A percentile compares a stretch with the other conserved stretches of the same genome.
These are phyloP conservation scores for Neelides sp. DNA, from an alignment of 1,140 invertebrate species.

Conservation along the genomic window DNA sequence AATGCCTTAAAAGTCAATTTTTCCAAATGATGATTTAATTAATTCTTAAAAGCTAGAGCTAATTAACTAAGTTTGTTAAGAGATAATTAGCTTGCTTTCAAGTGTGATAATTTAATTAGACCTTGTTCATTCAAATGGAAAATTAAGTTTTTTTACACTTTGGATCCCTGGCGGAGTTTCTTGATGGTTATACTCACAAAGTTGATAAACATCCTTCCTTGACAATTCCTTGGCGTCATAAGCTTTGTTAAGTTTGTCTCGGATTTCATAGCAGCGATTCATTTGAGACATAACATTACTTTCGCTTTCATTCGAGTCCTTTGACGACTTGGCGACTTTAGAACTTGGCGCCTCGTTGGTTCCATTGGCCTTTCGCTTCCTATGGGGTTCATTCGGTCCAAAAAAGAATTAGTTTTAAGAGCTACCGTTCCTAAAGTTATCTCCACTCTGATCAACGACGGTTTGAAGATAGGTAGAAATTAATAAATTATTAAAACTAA, in stretches of 20 bases:
- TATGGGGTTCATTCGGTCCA: slow-evolving; percentile 10
- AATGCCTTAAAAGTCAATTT: slow-evolving; percentile 45
- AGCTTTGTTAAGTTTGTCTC: slow-evolving; percentile 43
- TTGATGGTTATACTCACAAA: slow-evolving; percentile 63
- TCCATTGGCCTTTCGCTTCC: slow-evolving; percentile 36
- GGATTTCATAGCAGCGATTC: slow-evolving; percentile 58
- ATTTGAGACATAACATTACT: slow-evolving; percentile 60
- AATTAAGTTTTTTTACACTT: slow-evolving; percentile 45
- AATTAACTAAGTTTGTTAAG: not conserved
- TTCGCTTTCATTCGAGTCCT: slow-evolving; percentile 29
- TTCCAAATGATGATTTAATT: not conserved
- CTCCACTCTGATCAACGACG: slow-evolving; percentile 1
- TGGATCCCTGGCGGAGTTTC: slow-evolving; percentile 48
- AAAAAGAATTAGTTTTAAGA: slow-evolving; percentile 5
- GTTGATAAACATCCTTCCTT: slow-evolving; percentile 45
- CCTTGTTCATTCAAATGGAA: too few relatives aligned
- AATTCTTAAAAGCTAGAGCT: not conserved
- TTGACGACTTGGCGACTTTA: slow-evolving; percentile 53
- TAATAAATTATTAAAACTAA: not conserved
- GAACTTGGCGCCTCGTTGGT: slow-evolving; percentile 42
- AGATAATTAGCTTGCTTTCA: not conserved
- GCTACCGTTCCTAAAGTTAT: slow-evolving; percentile 8
- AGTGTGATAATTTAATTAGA: too few relatives aligned
- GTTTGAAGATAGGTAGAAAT: not conserved
- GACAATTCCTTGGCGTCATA: slow-evolving; percentile 30